Evolutionary conservation across 2,888 invertebrate genomes (phyloP).

Genomic region (Stegophylla sp.): DNA sequence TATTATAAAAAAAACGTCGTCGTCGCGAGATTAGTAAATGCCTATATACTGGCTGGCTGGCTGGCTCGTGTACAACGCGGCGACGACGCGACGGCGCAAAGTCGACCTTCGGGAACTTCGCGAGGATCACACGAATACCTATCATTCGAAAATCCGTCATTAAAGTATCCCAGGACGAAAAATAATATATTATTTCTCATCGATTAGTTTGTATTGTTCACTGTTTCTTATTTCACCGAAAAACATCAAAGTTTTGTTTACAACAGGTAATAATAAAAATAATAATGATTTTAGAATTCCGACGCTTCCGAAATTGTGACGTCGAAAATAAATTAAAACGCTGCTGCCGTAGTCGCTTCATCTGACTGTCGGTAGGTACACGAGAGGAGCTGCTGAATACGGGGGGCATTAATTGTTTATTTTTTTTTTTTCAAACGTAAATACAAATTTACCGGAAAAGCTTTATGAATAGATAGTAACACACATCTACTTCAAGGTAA

Average conservation of each 20-base stretch:
- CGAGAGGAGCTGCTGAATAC: not conserved
- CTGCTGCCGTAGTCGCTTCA: no score
- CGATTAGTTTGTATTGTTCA: no score
- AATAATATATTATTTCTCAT: not conserved
- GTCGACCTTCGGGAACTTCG: not conserved
- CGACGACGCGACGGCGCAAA: no score
- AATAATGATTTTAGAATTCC: not conserved
- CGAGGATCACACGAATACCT: slow-evolving; percentile 5
- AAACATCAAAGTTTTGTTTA: no score
- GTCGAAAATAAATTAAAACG: not conserved
- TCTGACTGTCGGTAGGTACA: no score
- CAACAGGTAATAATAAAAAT: no score
- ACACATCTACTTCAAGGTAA: slow-evolving; percentile 14
- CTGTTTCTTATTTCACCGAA: no score
- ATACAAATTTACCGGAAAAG: slow-evolving; percentile 25
- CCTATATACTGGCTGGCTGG: no score
- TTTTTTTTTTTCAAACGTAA: not conserved
- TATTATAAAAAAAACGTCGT: not conserved
- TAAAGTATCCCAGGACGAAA: not conserved
- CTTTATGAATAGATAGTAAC: not conserved
- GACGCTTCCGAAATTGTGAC: not conserved
- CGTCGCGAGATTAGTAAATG: slow-evolving; percentile 2
- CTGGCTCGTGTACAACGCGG: no score
- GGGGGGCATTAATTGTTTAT: not conserved
- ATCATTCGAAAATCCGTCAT: not conserved